Evolutionary conservation across 2,888 invertebrate species (phyloP), one percentile per base, ranked within the genome.

Genomic region (Iselma pallidipennis): DNA sequence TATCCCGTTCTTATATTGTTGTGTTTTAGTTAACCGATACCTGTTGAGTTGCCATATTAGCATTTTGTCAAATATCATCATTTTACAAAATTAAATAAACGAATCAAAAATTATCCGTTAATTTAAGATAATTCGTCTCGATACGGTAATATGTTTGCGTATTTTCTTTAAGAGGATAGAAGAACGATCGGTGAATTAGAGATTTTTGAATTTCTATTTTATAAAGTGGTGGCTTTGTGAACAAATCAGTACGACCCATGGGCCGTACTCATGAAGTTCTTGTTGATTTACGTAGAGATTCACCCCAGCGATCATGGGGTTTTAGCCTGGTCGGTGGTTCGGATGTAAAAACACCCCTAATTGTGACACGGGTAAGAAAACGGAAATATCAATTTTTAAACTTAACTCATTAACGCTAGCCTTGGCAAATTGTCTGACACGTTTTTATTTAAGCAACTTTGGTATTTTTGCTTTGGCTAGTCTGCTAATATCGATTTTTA

Each of bases 291-390:
- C 86, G 85, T 74, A 88, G 94, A 71, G 88, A 89, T 75, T 86
- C 87, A 76, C 85, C 86, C 71, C 86, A 86, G 71, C 88, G 88
- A 75, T 90, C 90, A 76, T 95, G 94, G 94, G 95, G 95, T 63
- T 91, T 95, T 75, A 88, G 94, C 74, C 86, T 95, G 72, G 91
- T 92, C 69, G 95, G 95, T 73, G 94, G 94, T 73, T 87, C 91
- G 69, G 94, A 95, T 85, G 87, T 94, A 76, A 90, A 91, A 78
- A 89, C 92, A 55, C 94, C 95, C 66, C 87, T 95, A 79, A 90
- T 94, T 81, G 90, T 95, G 80, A 94, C 94, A 70, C 90, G 91
- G 89, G 95, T 95, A 89, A 86, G 85, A 82, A 16, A 9, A 14
- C 4, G n/a, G 4, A 29, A 33, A 14, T 33, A 33, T 33, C 3